These are phyloP conservation scores for Drosophila antonietae DNA, from an alignment of 2,888 invertebrate species.

Conservation along the genomic window DNA sequence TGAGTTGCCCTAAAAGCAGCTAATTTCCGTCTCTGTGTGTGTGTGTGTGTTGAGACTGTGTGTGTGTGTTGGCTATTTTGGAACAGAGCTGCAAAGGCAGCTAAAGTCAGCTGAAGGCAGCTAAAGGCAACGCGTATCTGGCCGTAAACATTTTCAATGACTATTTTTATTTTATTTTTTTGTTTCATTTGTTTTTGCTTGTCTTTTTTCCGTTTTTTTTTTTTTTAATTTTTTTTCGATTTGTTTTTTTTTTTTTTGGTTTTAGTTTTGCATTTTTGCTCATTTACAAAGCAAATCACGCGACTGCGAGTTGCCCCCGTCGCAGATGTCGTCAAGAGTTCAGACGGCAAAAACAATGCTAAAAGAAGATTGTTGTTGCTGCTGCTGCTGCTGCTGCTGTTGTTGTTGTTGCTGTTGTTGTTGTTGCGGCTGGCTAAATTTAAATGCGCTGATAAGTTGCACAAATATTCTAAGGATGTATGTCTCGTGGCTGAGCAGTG, in stretches of 20 bases:
- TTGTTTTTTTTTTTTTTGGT: constrained; percentile 30
- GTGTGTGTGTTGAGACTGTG: constrained; percentile 10
- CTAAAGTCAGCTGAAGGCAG: constrained; percentile 31
- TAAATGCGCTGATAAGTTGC: constrained; percentile 79
- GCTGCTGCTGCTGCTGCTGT: too few species aligned
- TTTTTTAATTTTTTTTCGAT: constrained; percentile 14
- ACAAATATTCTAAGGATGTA: constrained; percentile 75
- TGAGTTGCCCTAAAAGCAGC: constrained; percentile 43
- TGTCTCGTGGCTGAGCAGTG: constrained; percentile 15
- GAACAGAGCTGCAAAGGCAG: constrained; percentile 53
- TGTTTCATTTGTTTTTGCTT: constrained; percentile 54
- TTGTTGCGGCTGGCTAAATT: constrained; percentile 66
- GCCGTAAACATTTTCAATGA: constrained; percentile 78
- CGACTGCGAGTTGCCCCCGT: constrained; percentile 67
- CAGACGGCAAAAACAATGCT: constrained; percentile 46
- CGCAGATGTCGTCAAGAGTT: constrained; percentile 75
- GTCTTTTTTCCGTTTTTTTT: constrained; percentile 20
- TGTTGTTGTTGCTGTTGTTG: constrained; percentile 12
- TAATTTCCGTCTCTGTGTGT: constrained; percentile 37
- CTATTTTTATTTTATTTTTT: constrained; percentile 73
- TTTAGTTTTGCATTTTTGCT: constrained; percentile 68
- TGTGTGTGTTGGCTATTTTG: constrained; percentile 58
- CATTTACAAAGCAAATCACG: constrained; percentile 79
- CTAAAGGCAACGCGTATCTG: constrained; percentile 40
- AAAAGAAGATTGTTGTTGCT: constrained; percentile 19